Evolutionary conservation across 2,113 vertebrate species (phyloP).

Genomic region (Myrmecobius fasciatus): DNA sequence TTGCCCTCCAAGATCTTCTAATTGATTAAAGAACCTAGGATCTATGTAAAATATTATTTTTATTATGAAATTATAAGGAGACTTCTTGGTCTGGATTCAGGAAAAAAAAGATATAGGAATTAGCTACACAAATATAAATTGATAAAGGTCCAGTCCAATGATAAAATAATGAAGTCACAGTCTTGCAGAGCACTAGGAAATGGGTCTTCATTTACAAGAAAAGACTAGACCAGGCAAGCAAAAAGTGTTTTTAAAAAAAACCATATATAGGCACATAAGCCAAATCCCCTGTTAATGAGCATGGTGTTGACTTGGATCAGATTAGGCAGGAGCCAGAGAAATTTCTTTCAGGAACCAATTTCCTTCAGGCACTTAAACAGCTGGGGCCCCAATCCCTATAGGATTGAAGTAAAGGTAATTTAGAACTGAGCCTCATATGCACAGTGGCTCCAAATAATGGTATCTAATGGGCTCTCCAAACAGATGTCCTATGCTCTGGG

Average conservation of each 20-base stretch:
- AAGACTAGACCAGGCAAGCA: slow-evolving; percentile 17
- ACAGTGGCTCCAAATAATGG: slow-evolving; percentile 19
- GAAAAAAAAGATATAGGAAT: not conserved
- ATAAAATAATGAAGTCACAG: not conserved
- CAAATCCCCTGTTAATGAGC: slow-evolving; percentile 62
- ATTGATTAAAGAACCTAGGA: not conserved
- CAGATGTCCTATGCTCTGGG: slow-evolving; percentile 26
- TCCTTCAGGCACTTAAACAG: slow-evolving; percentile 66
- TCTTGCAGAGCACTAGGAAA: slow-evolving; percentile 17
- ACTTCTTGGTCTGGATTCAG: not conserved
- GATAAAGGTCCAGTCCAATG: not conserved
- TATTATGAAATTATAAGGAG: not conserved
- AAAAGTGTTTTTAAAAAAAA: not conserved
- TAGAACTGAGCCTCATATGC: slow-evolving; percentile 45
- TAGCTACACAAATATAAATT: not conserved
- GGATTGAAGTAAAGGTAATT: slow-evolving; percentile 51
- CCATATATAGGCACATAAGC: slow-evolving; percentile 47
- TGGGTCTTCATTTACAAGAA: slow-evolving; percentile 28
- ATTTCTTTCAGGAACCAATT: slow-evolving; percentile 69
- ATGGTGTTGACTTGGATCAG: slow-evolving; percentile 47
- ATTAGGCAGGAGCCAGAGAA: slow-evolving; percentile 56
- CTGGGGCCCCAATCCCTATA: slow-evolving; percentile 63
- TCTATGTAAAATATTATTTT: not conserved
- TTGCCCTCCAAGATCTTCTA: not conserved
- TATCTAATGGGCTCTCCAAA: slow-evolving; percentile 3